A percentile compares a stretch with the other conserved stretches of the same genome.
phyloP scores from a whole-genome alignment of 2,888 invertebrate genomes.

The Agonopterix alstromeriana region DNA sequence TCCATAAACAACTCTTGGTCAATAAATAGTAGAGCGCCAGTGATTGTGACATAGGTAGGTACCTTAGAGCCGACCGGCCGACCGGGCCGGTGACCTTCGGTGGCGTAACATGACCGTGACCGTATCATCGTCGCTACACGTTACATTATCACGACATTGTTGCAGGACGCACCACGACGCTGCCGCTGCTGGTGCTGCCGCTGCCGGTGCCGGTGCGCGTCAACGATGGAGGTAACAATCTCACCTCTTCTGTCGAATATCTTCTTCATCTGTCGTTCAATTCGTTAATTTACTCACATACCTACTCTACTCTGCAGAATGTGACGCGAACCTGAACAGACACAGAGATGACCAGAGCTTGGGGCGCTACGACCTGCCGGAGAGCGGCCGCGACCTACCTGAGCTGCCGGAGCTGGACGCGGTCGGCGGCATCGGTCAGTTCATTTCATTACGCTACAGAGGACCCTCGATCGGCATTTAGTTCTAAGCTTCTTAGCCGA shows the following conservation, averaged over 20 bases:
- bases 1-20: no score
- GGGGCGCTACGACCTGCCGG: background rate
- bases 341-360: background rate
- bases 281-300: no score
- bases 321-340: background rate
- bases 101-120: background rate
- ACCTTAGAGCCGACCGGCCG: no score
- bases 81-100: no score
- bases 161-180: background rate
- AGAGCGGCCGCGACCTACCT: no score
- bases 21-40: no score
- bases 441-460: no score
- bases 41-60: no score
- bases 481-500: no score
- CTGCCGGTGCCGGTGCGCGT: slow-evolving; percentile 6
- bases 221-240: background rate
- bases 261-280: background rate
- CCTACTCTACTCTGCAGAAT: no score
- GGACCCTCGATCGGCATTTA: no score
- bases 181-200: slow-evolving; percentile 12
- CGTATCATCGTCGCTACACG: background rate
- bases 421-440: no score
- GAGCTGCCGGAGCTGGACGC: background rate
- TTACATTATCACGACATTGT: background rate
- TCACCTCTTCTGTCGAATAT: background rate